Conservation (phyloP, 2,113 vertebrate species). For the Gracilinanus agilis region DNA sequence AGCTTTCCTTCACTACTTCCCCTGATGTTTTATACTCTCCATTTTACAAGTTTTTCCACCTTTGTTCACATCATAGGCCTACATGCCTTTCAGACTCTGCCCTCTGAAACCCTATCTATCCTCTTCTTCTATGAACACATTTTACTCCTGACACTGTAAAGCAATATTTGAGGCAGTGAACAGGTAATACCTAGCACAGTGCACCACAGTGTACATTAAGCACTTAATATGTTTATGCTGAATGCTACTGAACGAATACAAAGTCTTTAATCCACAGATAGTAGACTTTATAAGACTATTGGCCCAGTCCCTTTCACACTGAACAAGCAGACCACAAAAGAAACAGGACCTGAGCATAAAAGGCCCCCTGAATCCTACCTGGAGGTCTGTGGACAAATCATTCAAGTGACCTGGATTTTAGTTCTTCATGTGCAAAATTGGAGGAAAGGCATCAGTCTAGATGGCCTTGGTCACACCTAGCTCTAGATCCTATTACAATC, state of each 20-base stretch:
- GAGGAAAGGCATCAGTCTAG: too few species aligned
- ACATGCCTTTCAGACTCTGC: not conserved
- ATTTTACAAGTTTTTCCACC: not conserved
- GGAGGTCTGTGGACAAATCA: too few species aligned
- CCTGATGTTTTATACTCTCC: not conserved
- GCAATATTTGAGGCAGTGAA: not conserved
- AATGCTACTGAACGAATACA: not conserved
- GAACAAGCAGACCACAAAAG: not conserved
- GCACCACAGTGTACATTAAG: not conserved
- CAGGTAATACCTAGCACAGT: not conserved
- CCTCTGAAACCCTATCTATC: not conserved
- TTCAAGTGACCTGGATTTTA: not conserved
- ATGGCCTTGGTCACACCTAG: not conserved
- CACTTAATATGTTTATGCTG: not conserved
- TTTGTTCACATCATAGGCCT: not conserved
- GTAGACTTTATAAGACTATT: not conserved
- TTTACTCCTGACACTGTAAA: not conserved
- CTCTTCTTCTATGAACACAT: not conserved
- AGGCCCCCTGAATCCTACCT: too few species aligned
- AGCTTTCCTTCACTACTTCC: not conserved
- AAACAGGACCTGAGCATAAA: not conserved
- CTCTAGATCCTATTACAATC: not conserved
- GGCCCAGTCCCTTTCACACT: not conserved
- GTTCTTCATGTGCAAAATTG: not conserved
- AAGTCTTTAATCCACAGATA: not conserved